These are phyloP conservation scores for Myotis pilosus DNA, from an alignment of 2,797 vertebrate species.

Conservation along the genomic window DNA sequence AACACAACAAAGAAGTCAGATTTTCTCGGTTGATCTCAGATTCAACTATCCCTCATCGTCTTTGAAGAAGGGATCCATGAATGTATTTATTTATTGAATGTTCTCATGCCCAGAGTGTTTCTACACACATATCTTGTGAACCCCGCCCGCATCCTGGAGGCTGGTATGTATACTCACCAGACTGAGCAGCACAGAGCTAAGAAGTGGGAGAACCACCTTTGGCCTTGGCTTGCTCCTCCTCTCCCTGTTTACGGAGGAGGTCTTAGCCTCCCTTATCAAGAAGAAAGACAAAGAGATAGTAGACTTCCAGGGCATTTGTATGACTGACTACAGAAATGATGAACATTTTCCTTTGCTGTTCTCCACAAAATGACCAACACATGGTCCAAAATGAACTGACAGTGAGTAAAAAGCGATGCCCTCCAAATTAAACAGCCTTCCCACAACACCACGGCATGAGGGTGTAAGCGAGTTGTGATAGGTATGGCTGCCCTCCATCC, in stretches of 20 bases:
- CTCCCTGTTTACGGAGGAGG: not conserved
- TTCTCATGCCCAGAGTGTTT: not conserved
- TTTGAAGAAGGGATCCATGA: not conserved
- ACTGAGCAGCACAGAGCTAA: not conserved
- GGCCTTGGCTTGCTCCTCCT: not conserved
- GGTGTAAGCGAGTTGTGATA: not conserved
- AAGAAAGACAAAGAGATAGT: not conserved
- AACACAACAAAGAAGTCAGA: not conserved
- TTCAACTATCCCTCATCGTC: not conserved
- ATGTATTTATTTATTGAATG: not conserved
- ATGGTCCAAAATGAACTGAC: not conserved
- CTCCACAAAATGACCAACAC: not conserved
- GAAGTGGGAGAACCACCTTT: not conserved
- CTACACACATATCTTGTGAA: not conserved
- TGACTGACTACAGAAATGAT: not conserved
- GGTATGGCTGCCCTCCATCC: too few relatives aligned
- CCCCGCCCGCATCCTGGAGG: not conserved
- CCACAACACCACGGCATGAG: not conserved
- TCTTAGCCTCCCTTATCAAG: not conserved
- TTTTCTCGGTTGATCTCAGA: not conserved
- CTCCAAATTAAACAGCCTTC: not conserved
- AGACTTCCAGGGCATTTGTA: not conserved
- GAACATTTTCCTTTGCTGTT: not conserved
- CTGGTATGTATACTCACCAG: not conserved
- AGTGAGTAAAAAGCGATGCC: not conserved